A percentile compares a stretch with the other conserved stretches of the same genome.
phyloP scores from a whole-genome alignment of 2,113 vertebrate species.

The Poicephalus meyeri region DNA sequence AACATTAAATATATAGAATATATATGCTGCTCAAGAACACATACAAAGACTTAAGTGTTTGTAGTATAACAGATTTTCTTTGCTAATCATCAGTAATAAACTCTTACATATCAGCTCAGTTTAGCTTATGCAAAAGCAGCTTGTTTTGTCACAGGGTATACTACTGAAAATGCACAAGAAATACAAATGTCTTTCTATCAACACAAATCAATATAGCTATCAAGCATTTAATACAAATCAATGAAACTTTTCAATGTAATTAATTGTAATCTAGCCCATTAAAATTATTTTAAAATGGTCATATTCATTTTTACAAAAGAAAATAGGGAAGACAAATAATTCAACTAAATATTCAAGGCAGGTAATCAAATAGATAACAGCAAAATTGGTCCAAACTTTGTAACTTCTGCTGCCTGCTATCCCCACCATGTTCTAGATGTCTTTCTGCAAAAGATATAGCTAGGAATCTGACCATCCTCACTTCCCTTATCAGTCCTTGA shows the following conservation, averaged over 20 bases:
- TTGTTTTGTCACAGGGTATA: rapidly evolving
- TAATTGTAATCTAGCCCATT: not conserved
- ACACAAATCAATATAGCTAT: not conserved
- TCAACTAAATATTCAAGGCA: not conserved
- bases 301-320: not conserved
- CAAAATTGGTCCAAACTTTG: not conserved
- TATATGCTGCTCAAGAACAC: not conserved
- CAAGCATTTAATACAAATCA: not conserved
- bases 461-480: not conserved
- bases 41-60: not conserved
- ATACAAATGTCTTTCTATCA: not conserved
- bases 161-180: not conserved
- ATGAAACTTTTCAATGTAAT: not conserved
- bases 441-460: not conserved
- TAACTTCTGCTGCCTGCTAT: not conserved
- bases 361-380: not conserved
- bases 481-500: not conserved
- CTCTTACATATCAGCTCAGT: not conserved
- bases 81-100: not conserved
- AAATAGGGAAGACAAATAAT: not conserved
- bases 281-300: not conserved
- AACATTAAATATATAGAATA: not conserved
- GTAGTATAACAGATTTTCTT: not conserved
- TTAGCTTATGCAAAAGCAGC: not conserved
- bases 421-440: not conserved